Evolutionary conservation across 2,888 invertebrate species (phyloP), one percentile per base, ranked within the genome.

Genomic region (Acanthosepion esculentum): DNA sequence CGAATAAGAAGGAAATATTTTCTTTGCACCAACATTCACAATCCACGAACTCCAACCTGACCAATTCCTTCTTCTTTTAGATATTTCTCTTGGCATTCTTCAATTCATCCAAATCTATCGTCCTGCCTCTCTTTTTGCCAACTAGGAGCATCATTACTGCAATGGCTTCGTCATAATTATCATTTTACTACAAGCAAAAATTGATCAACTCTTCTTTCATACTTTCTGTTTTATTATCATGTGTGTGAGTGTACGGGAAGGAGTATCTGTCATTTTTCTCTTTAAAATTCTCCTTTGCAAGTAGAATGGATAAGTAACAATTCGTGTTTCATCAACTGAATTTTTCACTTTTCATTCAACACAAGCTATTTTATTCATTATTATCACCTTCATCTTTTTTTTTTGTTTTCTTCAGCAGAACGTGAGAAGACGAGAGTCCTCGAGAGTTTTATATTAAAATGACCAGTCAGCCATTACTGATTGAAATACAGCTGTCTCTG

Each of bases 391-490:
- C 20, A 59, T 23, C 4, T 59, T 20, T 23, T 59, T 59, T 23
- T 59, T 59, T 59, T 59, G 23, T 59, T 59, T 78, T 10, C 12
- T n/a, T n/a, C n/a, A 15, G 8, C n/a, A n/a, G n/a, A 78, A 78
- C 59, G n/a, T 33, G 78, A 15, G 78, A n/a, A n/a, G 78, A 78
- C 78, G 78, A 78, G n/a, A 78, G n/a, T 78, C n/a, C 78, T 78
- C 78, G 78, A 78, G 78, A 78, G 12, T 78, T n/a, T 59, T 59
- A 78, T 78, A 78, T 78, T 78, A 78, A 78, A 78, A 78, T 78
- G 78, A n/a, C n/a, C 78, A 78, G 78, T n/a, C 78, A 78, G 7
- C 78, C 78, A 12, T 78, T n/a, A 78, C 78, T 78, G 78, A 78
- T 78, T n/a, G n/a, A 78, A n/a, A 78, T n/a, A 78, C n/a, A 78